Evolutionary conservation across 30 jellyfish, hydroid and myxozoan species (phyloP), one percentile per base, ranked within the genome.

Genomic region (Pseudorhiza aurosa): DNA sequence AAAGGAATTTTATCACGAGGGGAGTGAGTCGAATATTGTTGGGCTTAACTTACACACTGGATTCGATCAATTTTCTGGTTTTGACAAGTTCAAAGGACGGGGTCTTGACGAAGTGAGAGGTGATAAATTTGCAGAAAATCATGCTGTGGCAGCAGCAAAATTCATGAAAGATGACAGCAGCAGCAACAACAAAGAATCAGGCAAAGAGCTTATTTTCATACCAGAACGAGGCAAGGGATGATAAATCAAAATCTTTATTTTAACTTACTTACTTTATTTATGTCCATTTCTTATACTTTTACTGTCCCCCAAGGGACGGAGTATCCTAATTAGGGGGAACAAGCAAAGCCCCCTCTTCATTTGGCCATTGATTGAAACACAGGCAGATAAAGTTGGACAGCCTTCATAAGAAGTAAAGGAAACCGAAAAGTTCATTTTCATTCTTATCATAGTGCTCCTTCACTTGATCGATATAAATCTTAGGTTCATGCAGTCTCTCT

Each of bases 1-100:
- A 2, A 14, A 33, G 26, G 32, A 32, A 30, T 4, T 33, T n/a
- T 32, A 21, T 33, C 47, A 17, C n/a, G 60, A 0, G 44, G 30
- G 44, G 47, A 58, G 37, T 25, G 65, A 49, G 30, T 31, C 71
- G 8, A 21, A 65, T 7, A 37, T 73, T n/a, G 86, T 73, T 33
- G 86, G 86, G n/a, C 75, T 73, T 9, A 73, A 73, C 19, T 27
- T 73, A 4, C 74, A 50, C 25, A 0, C 86, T 1, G 86, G 86
- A 14, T 30, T 14, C 27, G 86, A 50, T 29, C 57, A 58, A 33
- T 49, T 73, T 33, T 31, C 60, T 17, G 86, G 75, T 15, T 73
- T 73, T 39, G 8, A 37, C 63, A 49, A n/a, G n/a, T n/a, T n/a
- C n/a, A n/a, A 73, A 8, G 36, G 15, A 5, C 25, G 30, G 18